These are phyloP conservation scores for Eurytoma californica DNA, from an alignment of 2,888 invertebrate genomes.

Conservation along the genomic window DNA sequence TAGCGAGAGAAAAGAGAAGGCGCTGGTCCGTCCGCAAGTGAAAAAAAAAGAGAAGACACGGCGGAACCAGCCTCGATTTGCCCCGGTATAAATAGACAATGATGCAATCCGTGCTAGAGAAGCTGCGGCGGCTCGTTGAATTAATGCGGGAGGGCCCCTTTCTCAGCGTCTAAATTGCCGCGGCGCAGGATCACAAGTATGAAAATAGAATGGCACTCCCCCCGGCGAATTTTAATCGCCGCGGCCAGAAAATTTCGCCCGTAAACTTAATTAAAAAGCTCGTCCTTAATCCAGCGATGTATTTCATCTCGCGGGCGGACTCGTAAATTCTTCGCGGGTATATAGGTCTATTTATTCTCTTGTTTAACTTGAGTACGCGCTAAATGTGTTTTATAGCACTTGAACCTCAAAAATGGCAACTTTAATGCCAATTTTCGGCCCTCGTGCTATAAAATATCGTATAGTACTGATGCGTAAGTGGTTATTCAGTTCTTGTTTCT, in stretches of 20 bases:
- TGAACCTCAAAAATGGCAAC: too few relatives aligned
- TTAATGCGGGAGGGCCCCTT: slow-evolving; percentile 22
- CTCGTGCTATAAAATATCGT: too few relatives aligned
- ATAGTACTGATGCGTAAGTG: too few relatives aligned
- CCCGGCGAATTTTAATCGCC: slow-evolving; percentile 9
- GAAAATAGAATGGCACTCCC: slow-evolving; percentile 16
- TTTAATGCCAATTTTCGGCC: too few relatives aligned
- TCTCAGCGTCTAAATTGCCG: slow-evolving; percentile 5
- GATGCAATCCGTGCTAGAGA: slow-evolving; percentile 32
- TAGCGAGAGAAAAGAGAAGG: neutral
- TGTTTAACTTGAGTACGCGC: neutral
- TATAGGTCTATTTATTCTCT: neutral
- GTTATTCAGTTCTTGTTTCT: too few relatives aligned
- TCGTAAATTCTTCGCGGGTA: slow-evolving; percentile 1
- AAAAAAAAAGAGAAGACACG: slow-evolving; percentile 40
- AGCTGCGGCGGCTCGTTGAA: slow-evolving; percentile 38
- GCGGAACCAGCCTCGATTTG: slow-evolving; percentile 34
- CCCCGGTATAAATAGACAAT: slow-evolving; percentile 48
- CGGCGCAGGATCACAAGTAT: slow-evolving; percentile 26
- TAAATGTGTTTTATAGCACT: too few relatives aligned
- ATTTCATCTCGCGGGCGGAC: neutral
- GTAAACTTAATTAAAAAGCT: slow-evolving; percentile 33
- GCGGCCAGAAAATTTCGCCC: slow-evolving; percentile 19
- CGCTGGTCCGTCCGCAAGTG: neutral
- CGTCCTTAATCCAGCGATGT: slow-evolving; percentile 19